Conservation (phyloP, 2,888 invertebrate genomes). For the Panopea generosa region DNA sequence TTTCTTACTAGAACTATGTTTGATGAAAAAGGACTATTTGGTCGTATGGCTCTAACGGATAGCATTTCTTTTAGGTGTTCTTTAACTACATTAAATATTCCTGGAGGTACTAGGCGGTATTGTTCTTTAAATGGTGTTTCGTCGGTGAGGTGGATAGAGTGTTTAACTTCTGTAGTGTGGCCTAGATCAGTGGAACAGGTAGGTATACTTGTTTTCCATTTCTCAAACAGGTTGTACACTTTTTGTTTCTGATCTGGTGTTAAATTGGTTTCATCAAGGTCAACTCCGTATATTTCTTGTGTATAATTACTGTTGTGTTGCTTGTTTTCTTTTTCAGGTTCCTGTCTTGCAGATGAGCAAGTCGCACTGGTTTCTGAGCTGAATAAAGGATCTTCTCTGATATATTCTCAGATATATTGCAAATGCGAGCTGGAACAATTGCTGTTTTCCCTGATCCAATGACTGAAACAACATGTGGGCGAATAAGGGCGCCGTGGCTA, state of each 20-base stretch:
- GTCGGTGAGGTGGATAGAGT: conserved; percentile 15
- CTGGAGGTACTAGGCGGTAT: conserved; percentile 12
- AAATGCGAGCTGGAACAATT: conserved; percentile 17
- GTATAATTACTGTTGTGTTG: not conserved
- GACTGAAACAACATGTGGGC: conserved; percentile 16
- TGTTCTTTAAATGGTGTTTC: conserved; percentile 27
- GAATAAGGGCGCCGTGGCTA: conserved; percentile 9
- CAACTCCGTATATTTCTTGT: not conserved
- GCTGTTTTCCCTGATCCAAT: conserved; percentile 4
- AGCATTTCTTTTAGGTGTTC: conserved; percentile 27
- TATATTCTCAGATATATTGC: conserved; percentile 23
- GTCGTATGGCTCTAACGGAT: conserved; percentile 32
- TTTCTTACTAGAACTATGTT: conserved; percentile 28
- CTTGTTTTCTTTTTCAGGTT: too few relatives aligned
- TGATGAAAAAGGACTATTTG: conserved; percentile 22
- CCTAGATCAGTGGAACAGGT: conserved; percentile 19
- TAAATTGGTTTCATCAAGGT: conserved; percentile 10
- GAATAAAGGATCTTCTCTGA: too few relatives aligned
- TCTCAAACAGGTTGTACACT: conserved; percentile 6
- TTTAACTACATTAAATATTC: conserved; percentile 19
- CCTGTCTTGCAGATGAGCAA: too few relatives aligned
- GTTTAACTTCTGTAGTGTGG: conserved; percentile 14
- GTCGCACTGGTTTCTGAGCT: too few relatives aligned
- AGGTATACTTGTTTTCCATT: conserved; percentile 14
- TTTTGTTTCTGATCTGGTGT: conserved; percentile 8